These are phyloP conservation scores for Platycercus adscitus DNA, from an alignment of 2,113 vertebrate genomes.

Conservation along the genomic window DNA sequence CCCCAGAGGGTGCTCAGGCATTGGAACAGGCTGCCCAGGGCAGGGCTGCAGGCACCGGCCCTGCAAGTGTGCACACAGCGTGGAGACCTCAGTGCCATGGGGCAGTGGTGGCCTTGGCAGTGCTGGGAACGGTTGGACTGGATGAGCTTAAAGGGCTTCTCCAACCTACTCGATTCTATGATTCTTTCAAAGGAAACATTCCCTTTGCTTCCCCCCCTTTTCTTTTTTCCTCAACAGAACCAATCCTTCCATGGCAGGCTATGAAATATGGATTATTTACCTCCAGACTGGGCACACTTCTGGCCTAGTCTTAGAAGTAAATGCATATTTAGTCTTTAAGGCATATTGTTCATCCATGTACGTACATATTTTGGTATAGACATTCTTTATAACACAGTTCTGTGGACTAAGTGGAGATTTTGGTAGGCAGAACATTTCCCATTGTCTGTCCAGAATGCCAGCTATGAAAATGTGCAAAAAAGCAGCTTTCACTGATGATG, in stretches of 20 bases:
- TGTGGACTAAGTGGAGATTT: constrained; percentile 26
- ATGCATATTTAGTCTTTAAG: constrained; percentile 64
- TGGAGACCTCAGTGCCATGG: neutral
- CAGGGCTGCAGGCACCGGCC: no score
- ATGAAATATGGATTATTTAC: constrained; percentile 59
- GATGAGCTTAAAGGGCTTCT: neutral
- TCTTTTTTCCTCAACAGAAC: neutral
- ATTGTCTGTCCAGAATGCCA: neutral
- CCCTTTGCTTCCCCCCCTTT: neutral
- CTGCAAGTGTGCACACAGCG: neutral
- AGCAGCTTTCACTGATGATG: constrained; percentile 33
- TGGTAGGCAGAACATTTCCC: constrained; percentile 17
- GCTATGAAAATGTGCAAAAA: constrained; percentile 61
- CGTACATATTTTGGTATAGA: constrained; percentile 52
- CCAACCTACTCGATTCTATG: neutral
- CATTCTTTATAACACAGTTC: constrained; percentile 43
- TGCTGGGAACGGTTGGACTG: neutral
- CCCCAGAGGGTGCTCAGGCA: no score
- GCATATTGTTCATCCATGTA: constrained; percentile 44
- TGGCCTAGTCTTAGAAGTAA: constrained; percentile 35
- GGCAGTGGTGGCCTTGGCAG: neutral
- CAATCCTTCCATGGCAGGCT: constrained; percentile 10
- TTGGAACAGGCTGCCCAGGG: no score
- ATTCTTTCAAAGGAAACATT: neutral
- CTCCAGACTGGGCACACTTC: constrained; percentile 24